phyloP scores from a whole-genome alignment of 1,140 invertebrate species.

The Stegodyphus dumicola region DNA sequence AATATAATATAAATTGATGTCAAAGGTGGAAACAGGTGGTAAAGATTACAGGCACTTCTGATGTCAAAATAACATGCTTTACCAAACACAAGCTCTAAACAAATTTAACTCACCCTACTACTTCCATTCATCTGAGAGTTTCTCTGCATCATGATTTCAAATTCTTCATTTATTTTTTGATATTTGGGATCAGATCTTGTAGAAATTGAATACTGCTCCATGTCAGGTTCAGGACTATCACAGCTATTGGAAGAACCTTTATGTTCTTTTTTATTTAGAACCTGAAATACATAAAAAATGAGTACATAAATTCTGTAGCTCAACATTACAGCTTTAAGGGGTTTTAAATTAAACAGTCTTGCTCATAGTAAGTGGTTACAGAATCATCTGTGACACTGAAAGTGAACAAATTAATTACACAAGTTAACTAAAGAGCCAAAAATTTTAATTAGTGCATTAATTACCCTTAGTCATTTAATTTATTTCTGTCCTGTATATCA shows the following conservation, averaged over 20 bases:
- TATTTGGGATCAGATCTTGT: constrained; percentile 95
- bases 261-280: constrained; percentile 66
- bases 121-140: constrained; percentile 63
- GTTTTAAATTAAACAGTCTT: not conserved
- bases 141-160: constrained; percentile 94
- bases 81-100: not conserved
- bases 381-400: no score
- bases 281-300: constrained; percentile 35
- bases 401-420: no score
- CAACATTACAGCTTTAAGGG: not conserved
- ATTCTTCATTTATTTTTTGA: constrained; percentile 96
- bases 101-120: constrained; percentile 54
- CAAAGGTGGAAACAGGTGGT: no score
- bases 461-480: no score
- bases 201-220: constrained; percentile 85
- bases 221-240: constrained; percentile 90
- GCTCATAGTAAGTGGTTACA: no score
- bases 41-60: no score
- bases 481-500: no score
- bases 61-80: no score
- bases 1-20: no score
- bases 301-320: not conserved
- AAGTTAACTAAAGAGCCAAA: no score
- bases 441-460: no score
- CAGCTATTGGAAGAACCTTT: constrained; percentile 96